phyloP scores from a whole-genome alignment of 2,113 vertebrate genomes.

The Galbula dea region DNA sequence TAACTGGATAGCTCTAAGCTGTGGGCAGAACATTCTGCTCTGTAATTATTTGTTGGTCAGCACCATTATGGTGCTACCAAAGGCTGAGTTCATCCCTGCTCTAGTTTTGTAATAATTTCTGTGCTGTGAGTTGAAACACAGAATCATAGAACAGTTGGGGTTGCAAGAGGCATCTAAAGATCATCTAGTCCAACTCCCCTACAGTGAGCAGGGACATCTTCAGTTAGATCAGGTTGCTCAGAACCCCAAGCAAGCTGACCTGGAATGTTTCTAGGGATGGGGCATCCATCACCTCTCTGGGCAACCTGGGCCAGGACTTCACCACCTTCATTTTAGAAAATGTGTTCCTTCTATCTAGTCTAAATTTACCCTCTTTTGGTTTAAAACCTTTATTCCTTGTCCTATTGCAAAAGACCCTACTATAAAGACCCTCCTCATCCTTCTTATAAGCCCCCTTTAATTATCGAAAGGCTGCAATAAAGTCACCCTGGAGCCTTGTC shows the following conservation, averaged over 20 bases:
- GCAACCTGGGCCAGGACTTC: not conserved
- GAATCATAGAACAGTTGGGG: not conserved
- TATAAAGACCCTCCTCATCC: not conserved
- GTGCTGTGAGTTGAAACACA: not conserved
- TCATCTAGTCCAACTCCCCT: not conserved
- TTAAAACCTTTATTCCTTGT: not conserved
- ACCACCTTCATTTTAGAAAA: not conserved
- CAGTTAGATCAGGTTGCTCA: not conserved
- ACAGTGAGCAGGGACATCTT: not conserved
- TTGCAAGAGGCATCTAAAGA: not conserved
- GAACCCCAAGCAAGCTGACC: not conserved
- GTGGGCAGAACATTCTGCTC: not conserved
- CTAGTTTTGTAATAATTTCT: not conserved
- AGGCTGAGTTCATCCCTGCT: not conserved
- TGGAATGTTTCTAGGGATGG: not conserved
- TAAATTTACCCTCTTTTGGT: not conserved
- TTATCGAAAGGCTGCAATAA: not conserved
- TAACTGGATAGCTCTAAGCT: not conserved
- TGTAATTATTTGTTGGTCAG: not conserved
- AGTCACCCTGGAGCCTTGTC: not conserved
- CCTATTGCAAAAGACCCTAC: not conserved
- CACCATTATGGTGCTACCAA: not conserved
- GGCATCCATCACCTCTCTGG: not conserved
- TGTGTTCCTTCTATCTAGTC: not conserved
- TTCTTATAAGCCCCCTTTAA: not conserved